Percentiles rank a stretch among this genome's conserved stretches.
Evolutionary conservation across 2,888 invertebrate genomes (phyloP).

Genomic region (Coelogynopora nodosa): DNA sequence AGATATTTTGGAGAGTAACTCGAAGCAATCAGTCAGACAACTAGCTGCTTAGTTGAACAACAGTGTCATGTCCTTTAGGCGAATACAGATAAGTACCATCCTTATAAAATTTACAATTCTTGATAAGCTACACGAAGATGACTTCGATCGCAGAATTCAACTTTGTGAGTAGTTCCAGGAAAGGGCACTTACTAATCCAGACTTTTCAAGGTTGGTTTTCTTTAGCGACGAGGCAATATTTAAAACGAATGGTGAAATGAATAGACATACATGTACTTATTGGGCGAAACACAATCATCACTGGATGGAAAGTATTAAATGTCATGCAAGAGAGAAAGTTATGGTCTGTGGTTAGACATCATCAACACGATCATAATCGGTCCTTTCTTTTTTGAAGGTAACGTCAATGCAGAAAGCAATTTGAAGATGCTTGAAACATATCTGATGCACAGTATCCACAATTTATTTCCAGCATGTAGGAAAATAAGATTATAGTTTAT

Average conservation of each 20-base stretch:
- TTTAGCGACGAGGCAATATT: conserved; percentile 18
- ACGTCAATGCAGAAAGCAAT: conserved; percentile 11
- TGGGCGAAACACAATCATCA: conserved; percentile 10
- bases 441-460: conserved; percentile 13
- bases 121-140: background rate
- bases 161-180: conserved; percentile 20
- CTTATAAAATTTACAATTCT: background rate
- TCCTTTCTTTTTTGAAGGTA: conserved; percentile 22
- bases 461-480: conserved; percentile 14
- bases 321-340: conserved; percentile 22
- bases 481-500: conserved; percentile 2
- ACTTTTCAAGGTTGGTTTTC: conserved; percentile 5
- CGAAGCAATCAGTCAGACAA: conserved; percentile 12
- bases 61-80: background rate
- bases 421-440: conserved; percentile 26
- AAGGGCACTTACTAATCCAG: conserved; percentile 2
- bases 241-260: conserved; percentile 8
- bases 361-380: conserved; percentile 20
- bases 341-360: conserved; percentile 7
- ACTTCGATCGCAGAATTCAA: conserved; percentile 11
- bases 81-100: conserved; percentile 13
- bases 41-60: background rate
- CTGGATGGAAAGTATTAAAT: conserved; percentile 9
- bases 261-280: conserved; percentile 21
- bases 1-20: background rate